Evolutionary conservation across 2,113 vertebrate genomes (phyloP).

Genomic region (Caracal caracal): DNA sequence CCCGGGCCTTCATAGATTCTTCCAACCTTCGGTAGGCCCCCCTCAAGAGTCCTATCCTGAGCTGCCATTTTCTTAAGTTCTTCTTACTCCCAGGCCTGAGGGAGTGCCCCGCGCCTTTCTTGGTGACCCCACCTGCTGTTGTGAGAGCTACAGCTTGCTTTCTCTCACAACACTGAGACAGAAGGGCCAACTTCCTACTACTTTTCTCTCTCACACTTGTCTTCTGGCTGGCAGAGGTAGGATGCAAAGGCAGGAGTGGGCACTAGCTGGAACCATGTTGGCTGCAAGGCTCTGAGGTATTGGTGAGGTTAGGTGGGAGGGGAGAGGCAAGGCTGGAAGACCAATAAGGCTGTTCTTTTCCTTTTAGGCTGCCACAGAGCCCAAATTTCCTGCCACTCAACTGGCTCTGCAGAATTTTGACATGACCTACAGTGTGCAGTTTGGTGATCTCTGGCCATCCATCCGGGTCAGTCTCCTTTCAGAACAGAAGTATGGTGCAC

Average conservation of each 20-base stretch:
- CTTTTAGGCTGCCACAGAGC: constrained; percentile 88
- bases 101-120: neutral
- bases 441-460: constrained; percentile 92
- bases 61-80: neutral
- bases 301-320: neutral
- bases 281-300: neutral
- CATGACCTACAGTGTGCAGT: constrained; percentile 86
- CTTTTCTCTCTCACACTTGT: neutral
- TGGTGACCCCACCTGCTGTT: neutral
- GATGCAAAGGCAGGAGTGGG: constrained; percentile 1
- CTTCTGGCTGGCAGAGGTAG: neutral
- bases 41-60: neutral
- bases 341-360: neutral
- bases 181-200: neutral
- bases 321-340: neutral
- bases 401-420: constrained; percentile 94
- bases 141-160: neutral
- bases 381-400: constrained; percentile 82
- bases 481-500: constrained; percentile 94
- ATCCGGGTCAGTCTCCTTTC: constrained; percentile 90
- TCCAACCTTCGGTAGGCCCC: neutral
- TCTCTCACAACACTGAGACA: neutral
- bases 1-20: neutral
- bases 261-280: neutral
- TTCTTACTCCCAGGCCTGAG: neutral